A percentile compares a stretch with the other conserved stretches of the same genome.
phyloP scores from a whole-genome alignment of 2,797 vertebrate genomes.

The Discoglossus pictus region DNA sequence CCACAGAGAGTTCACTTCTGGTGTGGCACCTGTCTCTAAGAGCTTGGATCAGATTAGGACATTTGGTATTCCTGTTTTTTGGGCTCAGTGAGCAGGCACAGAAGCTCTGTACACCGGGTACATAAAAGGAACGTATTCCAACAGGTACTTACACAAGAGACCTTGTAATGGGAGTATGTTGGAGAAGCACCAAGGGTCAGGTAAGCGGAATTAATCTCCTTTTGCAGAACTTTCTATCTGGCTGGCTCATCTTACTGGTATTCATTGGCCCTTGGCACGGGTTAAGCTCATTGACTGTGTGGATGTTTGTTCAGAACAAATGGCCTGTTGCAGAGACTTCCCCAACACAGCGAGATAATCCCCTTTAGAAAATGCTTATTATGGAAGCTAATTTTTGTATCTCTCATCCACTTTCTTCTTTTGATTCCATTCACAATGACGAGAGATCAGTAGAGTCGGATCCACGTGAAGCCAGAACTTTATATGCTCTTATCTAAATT shows the following conservation, averaged over 20 bases:
- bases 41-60: slow-evolving; percentile 3
- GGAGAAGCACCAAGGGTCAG: background rate
- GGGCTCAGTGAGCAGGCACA: slow-evolving; percentile 24
- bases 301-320: slow-evolving; percentile 27
- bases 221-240: slow-evolving; percentile 18
- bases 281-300: background rate
- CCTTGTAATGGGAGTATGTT: slow-evolving; percentile 30
- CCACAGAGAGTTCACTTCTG: background rate
- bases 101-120: slow-evolving; percentile 33
- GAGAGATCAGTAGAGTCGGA: too few relatives aligned
- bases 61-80: slow-evolving; percentile 2
- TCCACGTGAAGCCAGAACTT: too few relatives aligned
- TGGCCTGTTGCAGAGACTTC: slow-evolving; percentile 10
- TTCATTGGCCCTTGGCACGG: slow-evolving; percentile 18
- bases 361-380: slow-evolving; percentile 17
- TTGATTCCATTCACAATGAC: too few relatives aligned
- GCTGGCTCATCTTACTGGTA: slow-evolving; percentile 36
- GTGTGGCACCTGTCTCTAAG: slow-evolving; percentile 10
- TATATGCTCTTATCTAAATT: too few relatives aligned
- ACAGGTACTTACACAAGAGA: slow-evolving; percentile 13
- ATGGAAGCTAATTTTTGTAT: slow-evolving; percentile 22
- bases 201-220: slow-evolving; percentile 11
- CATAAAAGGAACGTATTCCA: slow-evolving; percentile 20
- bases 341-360: slow-evolving; percentile 12
- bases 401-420: too few relatives aligned